Evolutionary conservation across 1,140 invertebrate species (phyloP).

Genomic region (Trissolcus basalis): DNA sequence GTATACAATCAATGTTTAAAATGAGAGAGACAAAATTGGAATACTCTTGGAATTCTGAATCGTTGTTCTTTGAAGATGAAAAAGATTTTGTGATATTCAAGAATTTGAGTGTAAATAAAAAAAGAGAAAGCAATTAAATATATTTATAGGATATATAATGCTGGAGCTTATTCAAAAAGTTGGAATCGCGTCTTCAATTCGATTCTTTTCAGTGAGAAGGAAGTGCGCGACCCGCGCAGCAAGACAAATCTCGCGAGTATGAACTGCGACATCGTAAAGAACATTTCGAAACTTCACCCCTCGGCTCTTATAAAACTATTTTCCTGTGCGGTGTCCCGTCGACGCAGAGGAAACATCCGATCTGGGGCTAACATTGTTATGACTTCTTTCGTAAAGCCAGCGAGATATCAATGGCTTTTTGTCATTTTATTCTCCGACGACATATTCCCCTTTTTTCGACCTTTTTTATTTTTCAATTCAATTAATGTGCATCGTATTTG

Average conservation of each 20-base stretch:
- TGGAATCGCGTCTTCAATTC: conserved; percentile 17
- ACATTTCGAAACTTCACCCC: conserved; percentile 21
- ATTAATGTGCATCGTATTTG: neutral
- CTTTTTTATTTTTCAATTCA: conserved; percentile 1
- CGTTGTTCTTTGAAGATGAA: no score
- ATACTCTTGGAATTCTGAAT: no score
- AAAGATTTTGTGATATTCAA: no score
- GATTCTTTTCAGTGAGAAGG: conserved; percentile 43
- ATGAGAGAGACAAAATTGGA: no score
- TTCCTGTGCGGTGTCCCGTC: conserved; percentile 14
- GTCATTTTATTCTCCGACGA: neutral
- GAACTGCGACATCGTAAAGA: conserved; percentile 44
- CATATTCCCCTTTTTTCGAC: neutral
- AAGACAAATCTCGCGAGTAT: conserved; percentile 5
- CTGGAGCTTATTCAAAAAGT: no score
- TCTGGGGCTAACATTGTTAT: conserved; percentile 20
- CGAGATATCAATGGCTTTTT: conserved; percentile 9
- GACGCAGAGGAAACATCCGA: conserved; percentile 18
- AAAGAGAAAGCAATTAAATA: no score
- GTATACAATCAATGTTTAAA: no score
- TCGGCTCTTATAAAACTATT: conserved; percentile 44
- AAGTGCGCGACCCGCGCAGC: conserved; percentile 21
- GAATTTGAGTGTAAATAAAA: no score
- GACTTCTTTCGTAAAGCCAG: conserved; percentile 16
- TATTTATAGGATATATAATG: no score